phyloP scores from a whole-genome alignment of 1,140 invertebrate genomes.

The Drosophila rhopaloa region DNA sequence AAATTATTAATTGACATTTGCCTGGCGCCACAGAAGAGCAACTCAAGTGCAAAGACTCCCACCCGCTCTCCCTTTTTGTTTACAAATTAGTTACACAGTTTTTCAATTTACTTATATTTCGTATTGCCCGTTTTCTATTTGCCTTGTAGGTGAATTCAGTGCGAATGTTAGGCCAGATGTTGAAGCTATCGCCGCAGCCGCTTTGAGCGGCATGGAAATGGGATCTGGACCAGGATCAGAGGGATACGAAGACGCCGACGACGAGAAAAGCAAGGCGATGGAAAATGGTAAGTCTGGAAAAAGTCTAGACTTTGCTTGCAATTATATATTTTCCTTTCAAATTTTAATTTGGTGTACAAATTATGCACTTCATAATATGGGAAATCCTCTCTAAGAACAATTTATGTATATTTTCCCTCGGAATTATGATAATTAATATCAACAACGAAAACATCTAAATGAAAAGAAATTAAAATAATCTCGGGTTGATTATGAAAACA shows the following conservation, averaged over 20 bases:
- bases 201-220: conserved; percentile 48
- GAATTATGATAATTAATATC: no score
- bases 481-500: neutral
- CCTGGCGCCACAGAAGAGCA: conserved; percentile 51
- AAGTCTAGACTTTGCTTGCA: neutral
- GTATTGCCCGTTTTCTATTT: conserved; percentile 25
- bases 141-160: conserved; percentile 61
- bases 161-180: conserved; percentile 37
- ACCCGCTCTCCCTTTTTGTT: conserved; percentile 15
- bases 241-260: conserved; percentile 16
- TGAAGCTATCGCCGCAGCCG: conserved; percentile 44
- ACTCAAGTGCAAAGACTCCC: conserved; percentile 43
- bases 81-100: conserved; percentile 54
- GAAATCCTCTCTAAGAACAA: neutral
- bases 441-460: no score
- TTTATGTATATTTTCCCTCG: no score
- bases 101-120: conserved; percentile 59
- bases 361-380: neutral
- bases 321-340: no score
- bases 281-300: conserved; percentile 59
- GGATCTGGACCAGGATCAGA: conserved; percentile 18
- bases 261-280: conserved; percentile 18
- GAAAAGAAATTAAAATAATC: no score
- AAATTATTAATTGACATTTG: conserved; percentile 64
- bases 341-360: no score